These are phyloP conservation scores for Drosophila engyochracea DNA, from an alignment of 2,888 invertebrate species.

Conservation along the genomic window DNA sequence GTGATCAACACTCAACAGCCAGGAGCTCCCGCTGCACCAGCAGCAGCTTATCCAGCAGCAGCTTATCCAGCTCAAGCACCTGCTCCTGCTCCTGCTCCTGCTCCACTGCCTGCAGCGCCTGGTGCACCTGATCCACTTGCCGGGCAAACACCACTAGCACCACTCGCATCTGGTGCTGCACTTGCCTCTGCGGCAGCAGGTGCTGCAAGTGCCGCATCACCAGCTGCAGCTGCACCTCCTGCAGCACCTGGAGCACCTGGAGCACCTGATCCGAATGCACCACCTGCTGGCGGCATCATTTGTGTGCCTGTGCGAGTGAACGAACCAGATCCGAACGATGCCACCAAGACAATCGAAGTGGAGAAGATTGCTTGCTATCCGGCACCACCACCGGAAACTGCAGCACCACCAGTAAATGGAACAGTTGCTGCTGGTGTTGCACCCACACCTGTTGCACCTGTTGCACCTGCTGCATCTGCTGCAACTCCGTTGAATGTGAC, in stretches of 20 bases:
- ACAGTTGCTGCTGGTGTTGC: slow-evolving; percentile 24
- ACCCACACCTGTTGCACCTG: background rate
- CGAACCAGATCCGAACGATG: slow-evolving; percentile 82
- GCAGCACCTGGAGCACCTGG: slow-evolving; percentile 1
- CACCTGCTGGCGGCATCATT: slow-evolving; percentile 76
- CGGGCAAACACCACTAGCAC: background rate
- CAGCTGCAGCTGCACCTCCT: background rate
- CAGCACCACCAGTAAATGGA: slow-evolving; percentile 31
- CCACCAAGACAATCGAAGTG: slow-evolving; percentile 82
- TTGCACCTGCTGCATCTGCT: background rate
- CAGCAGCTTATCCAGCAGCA: background rate
- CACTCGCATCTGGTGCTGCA: background rate
- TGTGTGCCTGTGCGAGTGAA: slow-evolving; percentile 83
- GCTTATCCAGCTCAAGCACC: background rate
- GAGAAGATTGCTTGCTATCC: slow-evolving; percentile 83
- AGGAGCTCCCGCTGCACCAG: slow-evolving; percentile 8
- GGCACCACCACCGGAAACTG: slow-evolving; percentile 76
- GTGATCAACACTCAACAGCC: slow-evolving; percentile 64
- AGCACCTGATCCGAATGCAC: slow-evolving; percentile 42
- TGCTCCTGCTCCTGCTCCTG: slow-evolving; percentile 14
- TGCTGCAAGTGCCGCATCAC: slow-evolving; percentile 4
- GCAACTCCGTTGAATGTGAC: slow-evolving; percentile 10
- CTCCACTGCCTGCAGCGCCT: background rate
- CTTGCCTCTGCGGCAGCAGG: slow-evolving; percentile 8
- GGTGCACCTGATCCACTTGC: background rate